Evolutionary conservation across 2,797 vertebrate species (phyloP).

Genomic region (Chelmon rostratus): DNA sequence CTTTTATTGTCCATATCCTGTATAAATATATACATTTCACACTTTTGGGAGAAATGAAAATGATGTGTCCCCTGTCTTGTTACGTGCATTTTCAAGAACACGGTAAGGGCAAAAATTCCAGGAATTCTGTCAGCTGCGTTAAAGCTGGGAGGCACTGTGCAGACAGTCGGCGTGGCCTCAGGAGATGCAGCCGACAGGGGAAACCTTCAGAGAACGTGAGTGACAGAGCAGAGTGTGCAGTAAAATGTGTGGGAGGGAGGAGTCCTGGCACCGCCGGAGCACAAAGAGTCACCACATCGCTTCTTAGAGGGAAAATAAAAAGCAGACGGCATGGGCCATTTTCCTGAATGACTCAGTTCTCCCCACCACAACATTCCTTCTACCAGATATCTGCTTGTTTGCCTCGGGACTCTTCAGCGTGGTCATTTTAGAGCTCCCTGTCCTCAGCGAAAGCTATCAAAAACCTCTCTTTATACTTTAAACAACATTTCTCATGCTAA

Average conservation of each 20-base stretch:
- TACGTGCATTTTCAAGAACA: not conserved
- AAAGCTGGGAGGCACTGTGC: not conserved
- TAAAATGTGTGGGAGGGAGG: conserved; percentile 19
- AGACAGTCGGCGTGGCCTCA: conserved; percentile 2
- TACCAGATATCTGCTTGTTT: not conserved
- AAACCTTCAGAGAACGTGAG: not conserved
- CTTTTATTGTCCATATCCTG: not conserved
- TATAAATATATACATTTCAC: not conserved
- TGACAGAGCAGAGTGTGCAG: conserved; percentile 3
- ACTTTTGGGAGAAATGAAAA: not conserved
- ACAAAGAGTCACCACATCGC: conserved; percentile 21
- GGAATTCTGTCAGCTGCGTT: not conserved
- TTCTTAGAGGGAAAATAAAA: conserved; percentile 31
- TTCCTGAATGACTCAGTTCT: conserved; percentile 79
- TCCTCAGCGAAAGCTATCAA: not conserved
- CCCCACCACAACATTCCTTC: conserved; percentile 71
- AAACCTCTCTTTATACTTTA: not conserved
- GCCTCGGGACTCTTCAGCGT: not conserved
- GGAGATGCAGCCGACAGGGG: not conserved
- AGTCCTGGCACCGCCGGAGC: conserved; percentile 6
- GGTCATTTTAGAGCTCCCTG: not conserved
- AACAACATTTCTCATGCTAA: not conserved
- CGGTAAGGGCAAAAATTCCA: not conserved
- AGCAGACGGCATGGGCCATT: conserved; percentile 26
- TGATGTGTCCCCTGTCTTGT: not conserved